phyloP scores from a whole-genome alignment of 2,797 vertebrate genomes.

The Galagoides demidoff region DNA sequence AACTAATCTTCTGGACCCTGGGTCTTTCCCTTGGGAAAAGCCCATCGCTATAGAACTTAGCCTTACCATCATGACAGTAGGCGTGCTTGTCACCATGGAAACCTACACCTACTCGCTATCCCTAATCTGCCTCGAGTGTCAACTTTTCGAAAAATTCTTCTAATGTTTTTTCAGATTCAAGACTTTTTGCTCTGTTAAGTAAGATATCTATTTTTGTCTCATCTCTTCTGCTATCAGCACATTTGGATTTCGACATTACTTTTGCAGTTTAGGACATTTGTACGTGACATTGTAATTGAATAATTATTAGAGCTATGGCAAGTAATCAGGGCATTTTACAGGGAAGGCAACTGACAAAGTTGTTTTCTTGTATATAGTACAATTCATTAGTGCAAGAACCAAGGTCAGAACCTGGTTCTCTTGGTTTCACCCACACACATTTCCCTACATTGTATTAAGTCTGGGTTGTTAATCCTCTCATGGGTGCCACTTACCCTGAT shows the following conservation, averaged over 20 bases:
- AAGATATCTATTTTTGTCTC: background rate
- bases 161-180: background rate
- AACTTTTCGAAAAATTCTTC: background rate
- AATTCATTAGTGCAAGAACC: background rate
- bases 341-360: background rate
- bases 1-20: conserved; percentile 91
- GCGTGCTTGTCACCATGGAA: background rate
- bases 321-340: background rate
- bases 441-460: background rate
- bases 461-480: background rate
- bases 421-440: background rate
- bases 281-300: background rate
- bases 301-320: background rate
- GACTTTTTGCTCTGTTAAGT: background rate
- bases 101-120: background rate
- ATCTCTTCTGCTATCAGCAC: background rate
- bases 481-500: rapidly evolving
- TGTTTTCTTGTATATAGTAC: background rate
- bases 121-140: background rate
- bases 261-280: background rate
- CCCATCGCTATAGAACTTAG: conserved; percentile 74
- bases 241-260: background rate
- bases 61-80: background rate
- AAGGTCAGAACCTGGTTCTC: background rate
- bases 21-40: conserved; percentile 88